phyloP scores from a whole-genome alignment of 2,888 invertebrate genomes.

The Nudaria mundana region DNA sequence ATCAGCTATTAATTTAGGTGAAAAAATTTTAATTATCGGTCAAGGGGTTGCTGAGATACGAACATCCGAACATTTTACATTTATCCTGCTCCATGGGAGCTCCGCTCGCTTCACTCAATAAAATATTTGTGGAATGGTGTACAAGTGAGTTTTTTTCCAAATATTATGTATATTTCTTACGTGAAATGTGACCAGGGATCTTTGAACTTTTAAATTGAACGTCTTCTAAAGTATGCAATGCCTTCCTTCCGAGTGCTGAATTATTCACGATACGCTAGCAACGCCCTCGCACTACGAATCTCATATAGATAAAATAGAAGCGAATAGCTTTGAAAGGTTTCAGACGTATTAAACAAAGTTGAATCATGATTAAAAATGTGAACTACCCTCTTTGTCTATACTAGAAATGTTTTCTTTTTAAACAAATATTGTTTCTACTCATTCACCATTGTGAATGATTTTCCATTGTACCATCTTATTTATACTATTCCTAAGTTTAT shows the following conservation, averaged over 20 bases:
- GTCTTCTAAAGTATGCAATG: slow-evolving; percentile 41
- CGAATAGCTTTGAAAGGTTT: slow-evolving; percentile 8
- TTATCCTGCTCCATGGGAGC: no score
- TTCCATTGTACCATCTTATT: no score
- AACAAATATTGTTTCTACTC: neutral
- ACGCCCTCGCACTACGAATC: slow-evolving; percentile 28
- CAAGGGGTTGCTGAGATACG: no score
- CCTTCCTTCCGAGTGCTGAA: slow-evolving; percentile 55
- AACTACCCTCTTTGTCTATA: neutral
- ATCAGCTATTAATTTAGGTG: no score
- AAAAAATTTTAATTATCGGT: no score
- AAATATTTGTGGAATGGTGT: no score
- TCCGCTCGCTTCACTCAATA: no score
- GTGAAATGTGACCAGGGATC: slow-evolving; percentile 23
- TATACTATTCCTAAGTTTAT: neutral
- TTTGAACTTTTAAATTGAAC: slow-evolving; percentile 39
- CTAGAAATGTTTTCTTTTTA: neutral
- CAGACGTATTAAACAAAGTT: slow-evolving; percentile 1
- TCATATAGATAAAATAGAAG: slow-evolving; percentile 9
- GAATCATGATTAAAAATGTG: slow-evolving; percentile 4
- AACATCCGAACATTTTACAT: no score
- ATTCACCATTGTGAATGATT: neutral
- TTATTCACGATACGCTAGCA: slow-evolving; percentile 49
- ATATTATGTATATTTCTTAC: slow-evolving; percentile 14
- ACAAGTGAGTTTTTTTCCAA: no score